These are phyloP conservation scores for Butastur rufipennis DNA, from an alignment of 2,113 vertebrate species.

Conservation along the genomic window DNA sequence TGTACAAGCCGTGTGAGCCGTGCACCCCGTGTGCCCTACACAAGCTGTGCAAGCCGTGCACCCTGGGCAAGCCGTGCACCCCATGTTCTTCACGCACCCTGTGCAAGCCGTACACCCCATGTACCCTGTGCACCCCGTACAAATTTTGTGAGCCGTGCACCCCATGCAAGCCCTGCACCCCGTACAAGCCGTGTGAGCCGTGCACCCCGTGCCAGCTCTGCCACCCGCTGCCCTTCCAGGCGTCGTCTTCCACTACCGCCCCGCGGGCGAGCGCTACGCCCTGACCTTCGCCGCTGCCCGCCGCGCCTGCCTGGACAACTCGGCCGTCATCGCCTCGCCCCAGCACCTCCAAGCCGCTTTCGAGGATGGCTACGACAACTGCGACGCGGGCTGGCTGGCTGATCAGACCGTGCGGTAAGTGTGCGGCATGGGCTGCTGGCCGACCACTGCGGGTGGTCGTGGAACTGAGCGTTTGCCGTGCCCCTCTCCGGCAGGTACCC, in stretches of 20 bases:
- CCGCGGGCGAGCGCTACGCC: slow-evolving; percentile 84
- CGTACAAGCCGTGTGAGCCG: accelerated
- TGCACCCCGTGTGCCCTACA: not conserved
- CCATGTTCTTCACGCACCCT: too few relatives aligned
- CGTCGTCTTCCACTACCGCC: slow-evolving; percentile 93
- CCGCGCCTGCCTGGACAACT: slow-evolving; percentile 85
- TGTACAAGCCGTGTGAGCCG: accelerated
- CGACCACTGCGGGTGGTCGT: accelerated
- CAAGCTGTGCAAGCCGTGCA: too few relatives aligned
- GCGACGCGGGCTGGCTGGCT: slow-evolving; percentile 93
- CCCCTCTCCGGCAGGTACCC: slow-evolving; percentile 81
- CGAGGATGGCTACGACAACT: slow-evolving; percentile 94
- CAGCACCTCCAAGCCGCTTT: slow-evolving; percentile 90
- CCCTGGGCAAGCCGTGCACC: too few relatives aligned
- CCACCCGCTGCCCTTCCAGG: slow-evolving; percentile 69
- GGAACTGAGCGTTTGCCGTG: not conserved
- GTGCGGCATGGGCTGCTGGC: not conserved
- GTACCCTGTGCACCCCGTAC: too few relatives aligned
- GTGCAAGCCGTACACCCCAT: too few relatives aligned
- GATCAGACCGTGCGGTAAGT: slow-evolving; percentile 89
- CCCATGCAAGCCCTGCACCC: too few relatives aligned
- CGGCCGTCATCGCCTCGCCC: slow-evolving; percentile 81
- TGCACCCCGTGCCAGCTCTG: not conserved
- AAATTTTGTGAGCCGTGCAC: too few relatives aligned
- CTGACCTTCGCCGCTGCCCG: slow-evolving; percentile 84